Evolutionary conservation across 2,113 vertebrate genomes (phyloP), one percentile per base, ranked within the genome.

Genomic region (Podiceps cristatus): DNA sequence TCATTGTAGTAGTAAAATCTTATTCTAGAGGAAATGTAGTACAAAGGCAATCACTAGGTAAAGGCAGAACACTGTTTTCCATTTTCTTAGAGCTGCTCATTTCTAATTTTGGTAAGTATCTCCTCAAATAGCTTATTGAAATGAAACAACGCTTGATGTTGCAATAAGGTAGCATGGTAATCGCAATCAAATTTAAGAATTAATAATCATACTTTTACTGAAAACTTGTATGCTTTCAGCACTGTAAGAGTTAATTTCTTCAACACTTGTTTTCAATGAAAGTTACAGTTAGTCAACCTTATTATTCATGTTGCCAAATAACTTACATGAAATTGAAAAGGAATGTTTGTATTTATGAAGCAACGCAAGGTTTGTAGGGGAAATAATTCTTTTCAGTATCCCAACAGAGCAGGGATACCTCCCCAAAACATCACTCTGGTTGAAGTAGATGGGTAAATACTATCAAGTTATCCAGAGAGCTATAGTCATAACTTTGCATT

Each of bases 371-470:
- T 5, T 85, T 82, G 11, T 29, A 76, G 18, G 45, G 15, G 33
- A 75, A 75, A 64, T 18, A 75, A 35, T 24, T 64, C 29, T 11
- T 72, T 58, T 72, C 58, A 60, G 45, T 4, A 77, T 25, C 8
- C 25, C 31, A 67, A 2, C 0, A 1, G 18, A 44, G 35, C 27
- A 44, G 15, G n/a, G 16, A 2, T 0, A n/a, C 16, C 8, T 56
- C 53, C n/a, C 29, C 52, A 49, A 27, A 63, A 42, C 35, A 25
- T 27, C 53, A 44, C 13, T 42, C 33, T 37, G 10, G 3, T 47
- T 75, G 68, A 33, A 35, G 16, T 13, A 52, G 25, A 33, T 25
- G 53, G 11, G 33, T n/a, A 76, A 72, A 58, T 58, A 47, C 6
- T 45, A 72, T 2, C 7, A 67, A 59, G 25, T 42, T 52, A 49